A percentile compares a stretch with the other conserved stretches of the same genome.
Conservation (phyloP, 2,888 invertebrate genomes). For the Lochmaea crataegi region DNA sequence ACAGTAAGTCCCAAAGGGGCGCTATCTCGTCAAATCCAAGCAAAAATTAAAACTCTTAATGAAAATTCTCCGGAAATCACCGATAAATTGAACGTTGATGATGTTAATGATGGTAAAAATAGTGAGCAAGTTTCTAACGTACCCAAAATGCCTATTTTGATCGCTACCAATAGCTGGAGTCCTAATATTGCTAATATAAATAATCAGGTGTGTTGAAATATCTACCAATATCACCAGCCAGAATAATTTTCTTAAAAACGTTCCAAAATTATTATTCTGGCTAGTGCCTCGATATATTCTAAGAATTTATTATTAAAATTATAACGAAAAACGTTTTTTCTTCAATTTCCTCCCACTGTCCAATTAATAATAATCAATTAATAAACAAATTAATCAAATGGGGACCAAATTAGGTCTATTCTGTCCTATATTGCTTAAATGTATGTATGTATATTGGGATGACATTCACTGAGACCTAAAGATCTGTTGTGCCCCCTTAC, state of each 20-base stretch:
- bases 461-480: too few relatives aligned
- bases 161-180: conserved; percentile 56
- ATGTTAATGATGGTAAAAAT: conserved; percentile 40
- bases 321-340: too few relatives aligned
- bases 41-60: conserved; percentile 56
- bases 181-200: conserved; percentile 53
- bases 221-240: conserved; percentile 10
- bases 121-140: conserved; percentile 47
- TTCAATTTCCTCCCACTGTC: too few relatives aligned
- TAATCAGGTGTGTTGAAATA: conserved; percentile 60
- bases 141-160: conserved; percentile 62
- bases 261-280: not conserved
- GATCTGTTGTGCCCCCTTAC: too few relatives aligned
- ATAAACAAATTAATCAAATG: too few relatives aligned
- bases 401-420: too few relatives aligned
- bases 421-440: too few relatives aligned
- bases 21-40: conserved; percentile 59
- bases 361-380: too few relatives aligned
- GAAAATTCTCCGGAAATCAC: conserved; percentile 49
- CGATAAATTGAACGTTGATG: conserved; percentile 37
- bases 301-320: not conserved
- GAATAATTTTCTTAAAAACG: conserved; percentile 25
- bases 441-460: too few relatives aligned
- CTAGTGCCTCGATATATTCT: not conserved
- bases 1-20: conserved; percentile 61